A percentile compares a stretch with the other conserved stretches of the same genome.
Evolutionary conservation across 1,140 invertebrate genomes (phyloP).

Genomic region (Sesamia nonagrioides): DNA sequence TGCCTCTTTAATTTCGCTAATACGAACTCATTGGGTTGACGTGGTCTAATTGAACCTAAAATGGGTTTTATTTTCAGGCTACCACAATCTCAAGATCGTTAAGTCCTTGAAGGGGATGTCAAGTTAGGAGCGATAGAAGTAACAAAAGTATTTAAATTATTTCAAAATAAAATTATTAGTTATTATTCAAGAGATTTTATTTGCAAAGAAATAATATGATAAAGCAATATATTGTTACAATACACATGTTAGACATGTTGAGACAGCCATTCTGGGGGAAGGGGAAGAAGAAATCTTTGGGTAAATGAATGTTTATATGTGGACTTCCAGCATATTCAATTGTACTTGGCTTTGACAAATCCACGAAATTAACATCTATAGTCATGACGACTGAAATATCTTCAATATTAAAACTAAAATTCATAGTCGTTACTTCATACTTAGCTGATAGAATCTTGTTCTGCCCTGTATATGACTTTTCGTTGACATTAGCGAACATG

Average conservation of each 20-base stretch:
- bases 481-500: slow-evolving; percentile 61
- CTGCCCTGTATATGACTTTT: slow-evolving; percentile 43
- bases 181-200: slow-evolving; percentile 70
- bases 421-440: slow-evolving; percentile 54
- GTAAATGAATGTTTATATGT: slow-evolving; percentile 69
- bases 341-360: slow-evolving; percentile 61
- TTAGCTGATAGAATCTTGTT: slow-evolving; percentile 69
- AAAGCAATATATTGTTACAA: slow-evolving; percentile 28
- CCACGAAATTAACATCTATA: slow-evolving; percentile 72
- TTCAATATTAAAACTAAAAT: slow-evolving; percentile 66
- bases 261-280: slow-evolving; percentile 60
- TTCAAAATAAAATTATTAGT: slow-evolving; percentile 82
- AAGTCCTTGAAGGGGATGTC: slow-evolving; percentile 75
- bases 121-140: slow-evolving; percentile 83
- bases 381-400: slow-evolving; percentile 69
- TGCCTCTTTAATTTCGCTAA: slow-evolving; percentile 28
- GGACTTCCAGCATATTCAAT: slow-evolving; percentile 67
- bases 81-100: slow-evolving; percentile 71
- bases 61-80: slow-evolving; percentile 80
- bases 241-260: slow-evolving; percentile 6
- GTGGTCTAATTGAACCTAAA: slow-evolving; percentile 57
- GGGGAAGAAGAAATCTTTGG: slow-evolving; percentile 76
- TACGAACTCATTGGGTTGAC: slow-evolving; percentile 1
- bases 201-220: slow-evolving; percentile 52
- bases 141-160: slow-evolving; percentile 86